These are phyloP conservation scores for Isichthys henryi DNA, from an alignment of 2,113 vertebrate genomes.

Conservation along the genomic window DNA sequence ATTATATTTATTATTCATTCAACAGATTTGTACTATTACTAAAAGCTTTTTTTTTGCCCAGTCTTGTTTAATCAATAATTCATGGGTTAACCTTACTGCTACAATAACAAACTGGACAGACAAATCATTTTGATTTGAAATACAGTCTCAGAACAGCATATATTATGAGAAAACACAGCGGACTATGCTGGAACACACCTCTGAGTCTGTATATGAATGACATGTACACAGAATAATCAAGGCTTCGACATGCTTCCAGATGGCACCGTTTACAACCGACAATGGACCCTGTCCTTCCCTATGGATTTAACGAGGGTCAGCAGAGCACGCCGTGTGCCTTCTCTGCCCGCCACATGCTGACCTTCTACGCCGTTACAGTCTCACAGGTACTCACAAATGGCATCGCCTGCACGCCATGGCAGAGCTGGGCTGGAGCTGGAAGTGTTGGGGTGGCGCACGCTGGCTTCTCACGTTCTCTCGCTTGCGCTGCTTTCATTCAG, in stretches of 20 bases:
- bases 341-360: background rate
- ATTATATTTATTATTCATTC: background rate
- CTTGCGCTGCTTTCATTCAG: constrained; percentile 30
- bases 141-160: background rate
- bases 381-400: constrained; percentile 60
- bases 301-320: background rate
- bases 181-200: background rate
- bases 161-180: background rate
- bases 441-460: constrained; percentile 18
- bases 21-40: background rate
- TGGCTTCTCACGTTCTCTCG: background rate
- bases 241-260: background rate
- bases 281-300: background rate
- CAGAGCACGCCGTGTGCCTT: background rate
- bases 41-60: background rate
- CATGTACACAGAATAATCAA: background rate
- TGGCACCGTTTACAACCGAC: background rate
- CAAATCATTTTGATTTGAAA: background rate
- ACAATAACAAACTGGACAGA: constrained; percentile 22
- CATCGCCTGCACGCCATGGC: constrained; percentile 63
- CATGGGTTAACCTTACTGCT: background rate
- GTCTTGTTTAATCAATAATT: background rate
- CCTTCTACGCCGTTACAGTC: background rate
- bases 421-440: constrained; percentile 46
- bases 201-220: background rate